phyloP scores from a whole-genome alignment of 2,113 vertebrate genomes.

The Atherinomorus stipes region DNA sequence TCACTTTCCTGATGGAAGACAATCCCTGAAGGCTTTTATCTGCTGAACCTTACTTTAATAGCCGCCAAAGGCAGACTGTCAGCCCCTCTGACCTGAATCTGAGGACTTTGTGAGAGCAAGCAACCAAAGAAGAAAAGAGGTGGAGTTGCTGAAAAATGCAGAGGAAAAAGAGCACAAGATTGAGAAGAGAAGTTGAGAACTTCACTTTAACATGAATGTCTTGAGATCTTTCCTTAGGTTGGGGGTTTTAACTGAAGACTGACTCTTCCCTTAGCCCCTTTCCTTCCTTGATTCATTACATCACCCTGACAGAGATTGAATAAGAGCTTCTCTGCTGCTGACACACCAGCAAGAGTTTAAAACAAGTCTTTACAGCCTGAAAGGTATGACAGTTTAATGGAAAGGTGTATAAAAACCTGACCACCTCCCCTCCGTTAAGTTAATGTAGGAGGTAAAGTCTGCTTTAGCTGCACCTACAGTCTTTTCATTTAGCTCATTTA shows the following conservation, averaged over 20 bases:
- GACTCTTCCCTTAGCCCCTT: conserved; percentile 47
- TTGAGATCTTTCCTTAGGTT: conserved; percentile 61
- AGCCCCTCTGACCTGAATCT: conserved; percentile 74
- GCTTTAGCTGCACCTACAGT: background rate
- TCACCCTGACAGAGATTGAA: conserved; percentile 55
- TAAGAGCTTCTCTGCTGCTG: conserved; percentile 37
- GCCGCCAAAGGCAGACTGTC: conserved; percentile 73
- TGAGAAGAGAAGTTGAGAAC: conserved; percentile 38
- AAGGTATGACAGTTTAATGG: conserved; percentile 44
- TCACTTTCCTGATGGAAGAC: conserved; percentile 64
- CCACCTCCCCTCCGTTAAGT: conserved; percentile 38
- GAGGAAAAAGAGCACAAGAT: conserved; percentile 28
- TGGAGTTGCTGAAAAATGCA: conserved; percentile 44
- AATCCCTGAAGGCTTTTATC: conserved; percentile 69
- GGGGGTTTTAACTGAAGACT: conserved; percentile 54
- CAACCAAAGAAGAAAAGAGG: conserved; percentile 43
- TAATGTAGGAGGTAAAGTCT: conserved; percentile 33
- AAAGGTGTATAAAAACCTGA: conserved; percentile 35
- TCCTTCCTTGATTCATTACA: conserved; percentile 60
- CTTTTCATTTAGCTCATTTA: conserved; percentile 21
- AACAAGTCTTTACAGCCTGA: conserved; percentile 26
- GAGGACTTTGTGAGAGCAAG: conserved; percentile 52
- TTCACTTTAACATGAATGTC: conserved; percentile 57
- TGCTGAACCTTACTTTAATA: conserved; percentile 75
- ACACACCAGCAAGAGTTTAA: conserved; percentile 52